A percentile compares a stretch with the other conserved stretches of the same genome.
phyloP scores from a whole-genome alignment of 2,888 invertebrate species.

The Luffia ferchaultella region DNA sequence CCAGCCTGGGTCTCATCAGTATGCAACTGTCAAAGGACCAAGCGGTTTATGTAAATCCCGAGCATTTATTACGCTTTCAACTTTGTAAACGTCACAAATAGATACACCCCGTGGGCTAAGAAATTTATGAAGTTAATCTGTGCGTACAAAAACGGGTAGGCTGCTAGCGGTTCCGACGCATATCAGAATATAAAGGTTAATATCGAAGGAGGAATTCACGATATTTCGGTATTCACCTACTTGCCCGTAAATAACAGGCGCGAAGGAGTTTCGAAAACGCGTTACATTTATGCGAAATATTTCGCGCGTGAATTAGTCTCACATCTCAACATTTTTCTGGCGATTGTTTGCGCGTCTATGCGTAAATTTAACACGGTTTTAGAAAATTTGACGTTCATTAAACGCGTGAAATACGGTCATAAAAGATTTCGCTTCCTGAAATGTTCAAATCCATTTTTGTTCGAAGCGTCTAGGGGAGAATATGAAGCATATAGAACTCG shows the following conservation, averaged over 20 bases:
- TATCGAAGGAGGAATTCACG: background rate
- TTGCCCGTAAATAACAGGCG: background rate
- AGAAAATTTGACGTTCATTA: background rate
- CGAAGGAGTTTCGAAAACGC: background rate
- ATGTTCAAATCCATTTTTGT: background rate
- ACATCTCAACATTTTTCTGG: constrained; percentile 35
- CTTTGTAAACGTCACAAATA: constrained; percentile 29
- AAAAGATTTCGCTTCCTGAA: background rate
- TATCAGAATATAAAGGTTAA: too few relatives aligned
- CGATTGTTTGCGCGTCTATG: constrained; percentile 16
- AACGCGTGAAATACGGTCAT: background rate
- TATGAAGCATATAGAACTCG: too few relatives aligned
- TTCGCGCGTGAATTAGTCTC: constrained; percentile 49
- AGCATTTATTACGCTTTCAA: constrained; percentile 38
- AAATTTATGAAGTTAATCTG: constrained; percentile 31
- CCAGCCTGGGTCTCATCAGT: constrained; percentile 35
- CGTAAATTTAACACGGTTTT: background rate
- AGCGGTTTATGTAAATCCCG: constrained; percentile 42
- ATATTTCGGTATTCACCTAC: background rate
- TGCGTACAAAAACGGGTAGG: background rate
- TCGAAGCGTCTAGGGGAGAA: background rate
- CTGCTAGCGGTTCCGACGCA: background rate
- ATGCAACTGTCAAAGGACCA: constrained; percentile 38
- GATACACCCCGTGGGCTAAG: constrained; percentile 20
- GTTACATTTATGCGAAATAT: constrained; percentile 21